Conservation (phyloP, 2,888 invertebrate species). For the Eristalinus sepulchralis region DNA sequence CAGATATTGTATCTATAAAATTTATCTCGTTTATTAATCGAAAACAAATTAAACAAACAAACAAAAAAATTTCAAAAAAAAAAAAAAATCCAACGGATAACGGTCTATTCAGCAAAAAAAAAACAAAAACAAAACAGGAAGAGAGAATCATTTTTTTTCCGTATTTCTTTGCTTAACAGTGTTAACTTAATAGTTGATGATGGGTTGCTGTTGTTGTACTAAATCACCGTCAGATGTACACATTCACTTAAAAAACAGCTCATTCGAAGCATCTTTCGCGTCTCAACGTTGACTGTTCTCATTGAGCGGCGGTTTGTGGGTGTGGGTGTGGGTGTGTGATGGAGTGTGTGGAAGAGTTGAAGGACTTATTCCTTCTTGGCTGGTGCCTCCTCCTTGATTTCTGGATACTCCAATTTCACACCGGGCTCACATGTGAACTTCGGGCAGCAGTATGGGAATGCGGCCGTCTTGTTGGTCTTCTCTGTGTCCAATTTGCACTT, state of each 20-base stretch:
- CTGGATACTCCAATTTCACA: conserved; percentile 92
- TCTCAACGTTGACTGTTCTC: no score
- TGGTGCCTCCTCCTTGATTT: conserved; percentile 83
- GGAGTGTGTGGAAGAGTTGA: background rate
- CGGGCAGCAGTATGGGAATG: conserved; percentile 94
- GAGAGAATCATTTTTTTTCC: background rate
- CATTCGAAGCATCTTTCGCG: no score
- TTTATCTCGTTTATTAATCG: conserved; percentile 24
- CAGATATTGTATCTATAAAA: conserved; percentile 22
- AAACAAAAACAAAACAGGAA: no score
- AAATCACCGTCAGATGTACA: background rate
- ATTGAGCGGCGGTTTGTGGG: background rate
- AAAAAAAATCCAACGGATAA: background rate
- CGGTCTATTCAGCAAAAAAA: background rate
- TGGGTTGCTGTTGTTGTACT: background rate
- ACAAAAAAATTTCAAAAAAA: conserved; percentile 5
- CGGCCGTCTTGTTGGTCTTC: conserved; percentile 93
- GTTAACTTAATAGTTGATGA: background rate
- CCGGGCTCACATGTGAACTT: conserved; percentile 92
- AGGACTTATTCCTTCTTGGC: conserved; percentile 73
- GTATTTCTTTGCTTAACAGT: background rate
- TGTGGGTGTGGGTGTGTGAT: background rate
- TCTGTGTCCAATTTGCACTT: conserved; percentile 93
- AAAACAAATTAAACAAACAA: conserved; percentile 11
- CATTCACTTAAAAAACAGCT: background rate